These are phyloP conservation scores for Clamator glandarius DNA, from an alignment of 2,797 vertebrate genomes.

Conservation along the genomic window DNA sequence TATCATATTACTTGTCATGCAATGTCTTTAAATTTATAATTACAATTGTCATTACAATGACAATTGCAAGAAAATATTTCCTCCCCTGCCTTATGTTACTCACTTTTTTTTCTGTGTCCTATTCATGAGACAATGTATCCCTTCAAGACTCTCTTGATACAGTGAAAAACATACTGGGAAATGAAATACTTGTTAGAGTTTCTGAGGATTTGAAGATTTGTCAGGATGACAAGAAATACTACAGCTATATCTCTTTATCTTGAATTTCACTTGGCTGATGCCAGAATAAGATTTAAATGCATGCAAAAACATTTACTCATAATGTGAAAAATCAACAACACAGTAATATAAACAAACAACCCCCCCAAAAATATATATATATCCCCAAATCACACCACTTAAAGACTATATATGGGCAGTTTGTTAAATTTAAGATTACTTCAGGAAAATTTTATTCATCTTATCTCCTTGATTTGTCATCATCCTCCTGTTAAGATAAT, in stretches of 20 bases:
- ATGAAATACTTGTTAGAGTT: background rate
- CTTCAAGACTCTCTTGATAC: background rate
- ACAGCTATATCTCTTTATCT: background rate
- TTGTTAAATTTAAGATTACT: background rate
- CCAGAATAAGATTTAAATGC: background rate
- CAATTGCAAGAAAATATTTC: no score
- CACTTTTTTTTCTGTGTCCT: background rate
- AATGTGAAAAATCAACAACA: background rate
- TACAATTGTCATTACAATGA: no score
- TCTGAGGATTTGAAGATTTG: background rate
- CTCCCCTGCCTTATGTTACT: background rate
- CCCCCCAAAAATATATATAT: background rate
- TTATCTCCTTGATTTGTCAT: background rate
- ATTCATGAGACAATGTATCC: background rate
- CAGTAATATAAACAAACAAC: background rate
- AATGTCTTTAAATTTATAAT: no score
- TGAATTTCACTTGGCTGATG: background rate
- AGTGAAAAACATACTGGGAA: background rate
- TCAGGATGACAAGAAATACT: background rate
- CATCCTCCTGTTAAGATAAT: background rate
- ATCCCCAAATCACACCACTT: rapidly evolving
- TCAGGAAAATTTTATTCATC: background rate
- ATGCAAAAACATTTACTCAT: background rate
- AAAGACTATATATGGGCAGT: background rate
- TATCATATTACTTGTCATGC: background rate